Percentiles rank a stretch among this genome's conserved stretches.
Evolutionary conservation across 2,113 vertebrate species (phyloP).

Genomic region (Scomber colias): DNA sequence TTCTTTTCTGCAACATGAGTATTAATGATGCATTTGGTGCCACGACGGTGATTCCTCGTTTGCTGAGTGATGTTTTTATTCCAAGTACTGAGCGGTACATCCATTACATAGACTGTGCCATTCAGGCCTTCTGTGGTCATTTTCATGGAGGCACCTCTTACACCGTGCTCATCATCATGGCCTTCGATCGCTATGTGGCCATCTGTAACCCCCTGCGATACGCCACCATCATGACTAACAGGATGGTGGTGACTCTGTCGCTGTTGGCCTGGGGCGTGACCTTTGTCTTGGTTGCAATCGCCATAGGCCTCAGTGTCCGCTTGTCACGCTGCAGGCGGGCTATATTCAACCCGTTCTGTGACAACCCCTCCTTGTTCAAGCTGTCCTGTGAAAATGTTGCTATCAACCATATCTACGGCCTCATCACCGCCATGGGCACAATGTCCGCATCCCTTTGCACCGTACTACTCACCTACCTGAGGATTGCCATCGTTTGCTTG

Average conservation of each 20-base stretch:
- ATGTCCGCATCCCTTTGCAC: slow-evolving; percentile 34
- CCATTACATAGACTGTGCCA: slow-evolving; percentile 50
- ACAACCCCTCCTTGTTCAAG: slow-evolving; percentile 71
- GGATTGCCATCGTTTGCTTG: slow-evolving; percentile 48
- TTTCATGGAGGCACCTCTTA: slow-evolving; percentile 30
- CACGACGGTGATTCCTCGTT: slow-evolving; percentile 57
- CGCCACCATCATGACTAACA: slow-evolving; percentile 61
- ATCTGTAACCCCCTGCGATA: slow-evolving; percentile 74
- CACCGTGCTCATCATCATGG: slow-evolving; percentile 73
- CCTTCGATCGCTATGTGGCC: slow-evolving; percentile 74
- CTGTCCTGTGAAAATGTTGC: slow-evolving; percentile 61
- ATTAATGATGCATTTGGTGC: slow-evolving; percentile 68
- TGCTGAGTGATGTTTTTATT: slow-evolving; percentile 59
- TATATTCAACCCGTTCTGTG: slow-evolving; percentile 64
- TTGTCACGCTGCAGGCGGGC: slow-evolving; percentile 55
- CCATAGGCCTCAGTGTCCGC: slow-evolving; percentile 42
- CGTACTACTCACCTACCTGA: slow-evolving; percentile 61
- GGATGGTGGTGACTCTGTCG: slow-evolving; percentile 60
- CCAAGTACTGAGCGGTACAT: slow-evolving; percentile 41
- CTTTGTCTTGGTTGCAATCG: not conserved
- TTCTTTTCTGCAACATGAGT: slow-evolving; percentile 77
- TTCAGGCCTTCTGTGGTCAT: slow-evolving; percentile 72
- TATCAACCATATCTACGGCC: slow-evolving; percentile 61
- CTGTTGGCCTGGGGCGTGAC: slow-evolving; percentile 48
- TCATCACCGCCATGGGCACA: slow-evolving; percentile 12